Evolutionary conservation across 1,140 invertebrate species (phyloP), one percentile per base, ranked within the genome.

Genomic region (Sycobia sp.): DNA sequence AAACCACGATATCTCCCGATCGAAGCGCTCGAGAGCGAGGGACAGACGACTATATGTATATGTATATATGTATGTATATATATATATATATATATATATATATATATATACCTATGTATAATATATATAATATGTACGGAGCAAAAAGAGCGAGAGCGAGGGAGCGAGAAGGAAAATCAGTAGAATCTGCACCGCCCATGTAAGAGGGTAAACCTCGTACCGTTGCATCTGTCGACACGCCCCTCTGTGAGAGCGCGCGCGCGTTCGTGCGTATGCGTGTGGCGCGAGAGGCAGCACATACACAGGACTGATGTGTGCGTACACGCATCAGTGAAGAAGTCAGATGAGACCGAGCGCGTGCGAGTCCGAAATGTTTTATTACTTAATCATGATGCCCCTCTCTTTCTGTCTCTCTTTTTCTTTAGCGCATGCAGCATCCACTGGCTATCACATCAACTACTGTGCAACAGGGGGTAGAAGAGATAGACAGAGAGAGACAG

Each of bases 141-240:
- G n/a, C n/a, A n/a, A n/a, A n/a, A n/a, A n/a, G 14, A 50, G 27
- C 5, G 23, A 34, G 27, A 38, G 34, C 23, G 20, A 38, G 34
- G 29, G 20, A 16, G 16, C 5, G 41, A 14, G 34, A 53, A 27
- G 43, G 51, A 54, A 61, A 61, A 53, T 55, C 50, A 54, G 59
- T 54, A 47, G 51, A 27, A 62, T 62, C 60, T 54, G 49, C n/a
- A 36, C 49, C 50, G 59, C 50, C 59, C 39, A 44, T 46, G n/a
- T 13, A 54, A 54, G 53, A 55, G 60, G 60, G 60, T 62, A 38
- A 34, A 34, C 27, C 41, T 29, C 29, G 49, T 32, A 41, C 25
- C 14, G 34, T 29, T 65, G 49, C 62, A 65, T 65, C 62, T 65
- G 62, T 65, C 56, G 62, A 53, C 55, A 65, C 62, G 62, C 62